These are phyloP conservation scores for Pycnomerus fuliginosus DNA, from an alignment of 2,888 invertebrate species.

Conservation along the genomic window DNA sequence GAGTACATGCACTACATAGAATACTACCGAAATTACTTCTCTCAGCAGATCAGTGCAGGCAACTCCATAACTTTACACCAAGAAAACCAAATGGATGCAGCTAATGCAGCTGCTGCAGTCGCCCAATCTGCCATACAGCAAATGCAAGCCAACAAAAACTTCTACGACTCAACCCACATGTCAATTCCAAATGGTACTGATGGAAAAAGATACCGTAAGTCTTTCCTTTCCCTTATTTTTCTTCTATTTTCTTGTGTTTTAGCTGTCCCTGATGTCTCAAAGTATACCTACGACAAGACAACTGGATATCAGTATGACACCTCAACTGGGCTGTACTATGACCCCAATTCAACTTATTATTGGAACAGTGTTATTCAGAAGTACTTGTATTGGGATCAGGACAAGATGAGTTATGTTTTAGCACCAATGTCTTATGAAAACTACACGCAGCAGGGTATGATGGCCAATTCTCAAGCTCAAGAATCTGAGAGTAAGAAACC, in stretches of 20 bases:
- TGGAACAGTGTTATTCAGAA: constrained; percentile 89
- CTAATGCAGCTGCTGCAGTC: constrained; percentile 85
- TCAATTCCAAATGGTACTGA: constrained; percentile 63
- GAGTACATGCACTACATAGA: constrained; percentile 71
- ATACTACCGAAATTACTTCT: constrained; percentile 74
- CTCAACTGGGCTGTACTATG: constrained; percentile 91
- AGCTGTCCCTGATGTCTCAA: constrained; percentile 83
- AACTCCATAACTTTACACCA: constrained; percentile 54
- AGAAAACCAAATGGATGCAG: constrained; percentile 68
- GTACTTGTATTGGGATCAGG: constrained; percentile 94
- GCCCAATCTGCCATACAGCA: constrained; percentile 83
- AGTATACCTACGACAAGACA: constrained; percentile 90
- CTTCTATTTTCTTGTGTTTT: constrained; percentile 28
- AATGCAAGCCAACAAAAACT: constrained; percentile 55
- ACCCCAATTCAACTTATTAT: constrained; percentile 93
- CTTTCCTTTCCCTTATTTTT: too few species aligned
- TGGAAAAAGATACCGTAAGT: constrained; percentile 65
- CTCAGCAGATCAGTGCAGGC: constrained; percentile 62
- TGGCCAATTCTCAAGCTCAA: constrained; percentile 31
- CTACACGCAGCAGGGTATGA: constrained; percentile 23
- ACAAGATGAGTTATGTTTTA: constrained; percentile 63
- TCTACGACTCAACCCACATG: constrained; percentile 52
- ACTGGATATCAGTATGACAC: constrained; percentile 97
- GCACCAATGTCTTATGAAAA: constrained; percentile 50
- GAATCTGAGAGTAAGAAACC: constrained; percentile 64